phyloP scores from a whole-genome alignment of 1,140 invertebrate species.

The Trinorchestia longiramus region DNA sequence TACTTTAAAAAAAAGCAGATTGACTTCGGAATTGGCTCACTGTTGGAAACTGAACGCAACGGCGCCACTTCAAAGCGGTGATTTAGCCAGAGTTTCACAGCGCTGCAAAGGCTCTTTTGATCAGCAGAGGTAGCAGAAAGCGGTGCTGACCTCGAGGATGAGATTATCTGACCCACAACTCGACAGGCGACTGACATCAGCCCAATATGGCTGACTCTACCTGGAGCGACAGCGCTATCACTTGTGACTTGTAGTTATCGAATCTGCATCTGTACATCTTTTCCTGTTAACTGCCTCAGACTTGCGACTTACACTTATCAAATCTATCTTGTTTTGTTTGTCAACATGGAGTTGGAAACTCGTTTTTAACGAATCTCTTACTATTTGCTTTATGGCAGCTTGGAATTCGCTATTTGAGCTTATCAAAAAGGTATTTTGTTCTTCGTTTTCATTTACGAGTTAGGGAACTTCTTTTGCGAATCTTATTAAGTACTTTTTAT shows the following conservation, averaged over 20 bases:
- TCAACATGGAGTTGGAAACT: background rate
- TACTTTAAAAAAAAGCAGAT: background rate
- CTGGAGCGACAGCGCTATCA: background rate
- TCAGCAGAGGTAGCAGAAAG: background rate
- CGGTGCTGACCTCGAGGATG: background rate
- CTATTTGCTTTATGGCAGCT: background rate
- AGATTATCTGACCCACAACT: conserved; percentile 1
- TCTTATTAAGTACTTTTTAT: background rate
- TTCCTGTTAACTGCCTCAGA: background rate
- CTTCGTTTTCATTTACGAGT: too few species aligned
- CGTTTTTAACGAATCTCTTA: background rate
- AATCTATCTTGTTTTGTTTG: background rate
- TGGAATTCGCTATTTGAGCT: background rate
- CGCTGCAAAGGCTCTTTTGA: background rate
- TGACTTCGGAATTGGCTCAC: background rate
- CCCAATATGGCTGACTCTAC: background rate
- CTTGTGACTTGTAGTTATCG: background rate
- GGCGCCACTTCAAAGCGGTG: background rate
- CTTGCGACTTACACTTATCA: background rate
- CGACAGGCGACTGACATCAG: conserved; percentile 1
- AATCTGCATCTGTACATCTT: background rate
- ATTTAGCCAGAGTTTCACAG: background rate
- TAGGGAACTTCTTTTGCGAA: background rate
- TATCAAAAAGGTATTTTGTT: too few species aligned
- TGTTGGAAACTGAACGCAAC: background rate